Base-by-base conservation (phyloP, 2,113 vertebrate species). In the Colinus virginianus region DNA sequence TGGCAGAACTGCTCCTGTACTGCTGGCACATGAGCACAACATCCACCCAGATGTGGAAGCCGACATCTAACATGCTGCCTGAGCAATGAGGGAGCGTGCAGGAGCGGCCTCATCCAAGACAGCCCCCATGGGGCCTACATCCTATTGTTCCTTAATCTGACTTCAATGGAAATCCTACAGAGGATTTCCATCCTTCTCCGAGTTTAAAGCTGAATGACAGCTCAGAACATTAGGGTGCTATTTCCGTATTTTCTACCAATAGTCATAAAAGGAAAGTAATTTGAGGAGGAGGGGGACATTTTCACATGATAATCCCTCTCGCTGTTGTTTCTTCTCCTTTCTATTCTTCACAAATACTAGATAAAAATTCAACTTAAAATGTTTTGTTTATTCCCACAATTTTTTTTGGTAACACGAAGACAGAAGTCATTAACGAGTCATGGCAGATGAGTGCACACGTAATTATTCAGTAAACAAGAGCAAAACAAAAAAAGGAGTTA, bases 1-100 rank as follows among this genome's bases (percentile, higher is more conserved):
- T 0, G 0, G 43, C 0, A 77, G 18, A 34, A 61, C 51, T 23
- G 17, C 16, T 38, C 30, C 10, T 32, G 20, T 0, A 0, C n/a
- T 69, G 32, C 32, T 46, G 45, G 62, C n/a, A 69, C 23, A 38
- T 11, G 19, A 85, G 84, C 25, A n/a, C 71, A 70, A 43, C 26
- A 69, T 18, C 13, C 46, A 64, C 48, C 13, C 18, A 68, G 36
- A 82, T 6, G 49, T 62, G 26, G 43, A 79, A 79, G 55, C 9
- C 36, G 1, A 3, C 3, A 32, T 2, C 2, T 2, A 87, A 48
- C 2, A 51, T 20, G 21, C 5, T 8, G 19, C 11, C 48, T 21
- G 6, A 8, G 25, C 53, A 51, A 5, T 12, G 0, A 42, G 34
- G n/a, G 32, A 58, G 38, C 14, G 9, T 8, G 26, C 13, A 75